Conservation (phyloP, 2,113 vertebrate species). For the Gymnobelideus leadbeateri region DNA sequence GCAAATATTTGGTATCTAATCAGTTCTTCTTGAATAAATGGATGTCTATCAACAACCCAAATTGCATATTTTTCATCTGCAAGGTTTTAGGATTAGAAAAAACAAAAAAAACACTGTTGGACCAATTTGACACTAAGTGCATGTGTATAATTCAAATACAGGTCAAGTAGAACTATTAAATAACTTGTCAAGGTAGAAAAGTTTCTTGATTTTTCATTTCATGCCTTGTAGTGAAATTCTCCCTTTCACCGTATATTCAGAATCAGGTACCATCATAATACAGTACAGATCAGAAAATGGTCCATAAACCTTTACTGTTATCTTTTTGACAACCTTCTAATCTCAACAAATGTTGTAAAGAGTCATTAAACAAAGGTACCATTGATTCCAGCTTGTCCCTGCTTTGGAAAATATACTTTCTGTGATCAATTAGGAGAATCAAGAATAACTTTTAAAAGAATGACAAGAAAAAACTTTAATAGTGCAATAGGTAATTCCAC, state of each 20-base stretch:
- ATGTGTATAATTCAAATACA: not conserved
- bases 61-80: not conserved
- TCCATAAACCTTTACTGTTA: constrained; percentile 68
- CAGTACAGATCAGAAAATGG: constrained; percentile 49
- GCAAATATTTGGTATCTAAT: not conserved
- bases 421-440: constrained; percentile 70
- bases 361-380: constrained; percentile 67
- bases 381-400: constrained; percentile 61
- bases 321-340: constrained; percentile 72
- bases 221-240: not conserved
- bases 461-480: constrained; percentile 30
- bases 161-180: not conserved
- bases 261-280: not conserved
- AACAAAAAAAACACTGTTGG: not conserved
- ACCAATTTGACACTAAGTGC: not conserved
- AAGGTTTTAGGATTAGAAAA: not conserved
- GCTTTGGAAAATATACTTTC: constrained; percentile 61
- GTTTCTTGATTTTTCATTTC: not conserved
- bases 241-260: not conserved
- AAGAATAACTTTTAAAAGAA: constrained; percentile 68
- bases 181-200: not conserved
- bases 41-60: not conserved
- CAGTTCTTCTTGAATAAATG: not conserved
- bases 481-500: constrained; percentile 57
- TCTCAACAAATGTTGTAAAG: constrained; percentile 68